phyloP scores from a whole-genome alignment of 2,888 invertebrate genomes.

The Mayetiola destructor region DNA sequence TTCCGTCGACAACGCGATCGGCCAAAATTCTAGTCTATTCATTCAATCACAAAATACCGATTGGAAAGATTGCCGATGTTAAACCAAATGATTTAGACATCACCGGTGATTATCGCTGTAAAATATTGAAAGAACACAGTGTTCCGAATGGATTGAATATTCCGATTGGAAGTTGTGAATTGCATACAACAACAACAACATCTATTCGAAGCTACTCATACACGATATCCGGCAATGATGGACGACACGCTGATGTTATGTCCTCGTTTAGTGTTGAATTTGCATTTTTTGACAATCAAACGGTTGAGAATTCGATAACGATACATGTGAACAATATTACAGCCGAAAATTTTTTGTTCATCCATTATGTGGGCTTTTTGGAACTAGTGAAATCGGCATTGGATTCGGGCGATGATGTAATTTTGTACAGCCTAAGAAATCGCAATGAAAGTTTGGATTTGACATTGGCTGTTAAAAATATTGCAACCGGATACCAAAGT shows the following conservation, averaged over 20 bases:
- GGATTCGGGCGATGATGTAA: conserved; percentile 46
- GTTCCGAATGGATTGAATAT: conserved; percentile 49
- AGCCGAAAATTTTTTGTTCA: conserved; percentile 58
- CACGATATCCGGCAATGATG: conserved; percentile 77
- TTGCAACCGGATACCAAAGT: conserved; percentile 44
- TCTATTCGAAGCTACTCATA: conserved; percentile 61
- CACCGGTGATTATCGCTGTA: conserved; percentile 79
- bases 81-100: conserved; percentile 84
- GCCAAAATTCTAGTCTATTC: conserved; percentile 66
- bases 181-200: conserved; percentile 57
- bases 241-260: conserved; percentile 70
- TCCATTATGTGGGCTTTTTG: conserved; percentile 57
- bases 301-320: conserved; percentile 70
- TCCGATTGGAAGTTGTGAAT: conserved; percentile 54
- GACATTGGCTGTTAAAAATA: conserved; percentile 48
- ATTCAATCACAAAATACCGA: conserved; percentile 58
- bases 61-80: conserved; percentile 78
- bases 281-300: conserved; percentile 60
- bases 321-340: conserved; percentile 59
- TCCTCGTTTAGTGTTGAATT: conserved; percentile 77
- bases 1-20: conserved; percentile 69
- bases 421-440: conserved; percentile 61
- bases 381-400: conserved; percentile 55
- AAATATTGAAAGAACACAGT: conserved; percentile 45
- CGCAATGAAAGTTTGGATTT: conserved; percentile 45